Base-by-base conservation (phyloP, 2,113 vertebrate genomes). In the Hypocryptadius cinnamomeus region DNA sequence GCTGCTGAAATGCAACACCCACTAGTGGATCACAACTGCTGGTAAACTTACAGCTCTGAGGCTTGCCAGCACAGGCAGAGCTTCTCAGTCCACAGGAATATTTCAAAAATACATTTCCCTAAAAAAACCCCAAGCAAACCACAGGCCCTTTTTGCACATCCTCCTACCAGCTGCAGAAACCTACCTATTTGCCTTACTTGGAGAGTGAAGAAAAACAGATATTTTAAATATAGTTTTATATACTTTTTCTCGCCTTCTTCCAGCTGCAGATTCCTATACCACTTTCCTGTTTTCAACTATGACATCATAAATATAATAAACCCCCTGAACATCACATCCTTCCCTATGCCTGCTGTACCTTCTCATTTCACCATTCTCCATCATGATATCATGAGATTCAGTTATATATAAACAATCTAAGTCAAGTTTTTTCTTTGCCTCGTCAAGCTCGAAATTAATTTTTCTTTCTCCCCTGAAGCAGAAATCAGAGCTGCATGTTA, bases 61-160 rank as follows among this genome's bases (percentile, higher is more conserved):
- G 33, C 65, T 82, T 79, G 44, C 78, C 78, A 47, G 50, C 37
- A 33, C 60, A 69, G 83, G 89, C 63, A 92, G 63, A 76, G 48
- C 48, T 78, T n/a, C 72, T 78, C 68, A 77, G 70, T 84, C 77
- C 69, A 92, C 63, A 73, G 40, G 45, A 83, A 27, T 92, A 87
- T 85, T 92, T 94, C 77, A 31, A 96, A 92, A 92, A 90, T 65
- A 76, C 61, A 86, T 92, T 95, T 95, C 54, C 74, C 66, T 93
- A 91, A 89, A 96, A 87, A 81, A 81, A 76, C 1, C 40, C 27
- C 68, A 87, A 96, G 77, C 23, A 35, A 93, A 51, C 44, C 56
- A 78, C 50, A 91, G 37, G 33, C 70, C 91, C 7, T 35, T 87
- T 95, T 89, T 83, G 70, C 64, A 93, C 63, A 87, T 76, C 89